These are phyloP conservation scores for Athalia circularis DNA, from an alignment of 2,888 invertebrate species.

Conservation along the genomic window DNA sequence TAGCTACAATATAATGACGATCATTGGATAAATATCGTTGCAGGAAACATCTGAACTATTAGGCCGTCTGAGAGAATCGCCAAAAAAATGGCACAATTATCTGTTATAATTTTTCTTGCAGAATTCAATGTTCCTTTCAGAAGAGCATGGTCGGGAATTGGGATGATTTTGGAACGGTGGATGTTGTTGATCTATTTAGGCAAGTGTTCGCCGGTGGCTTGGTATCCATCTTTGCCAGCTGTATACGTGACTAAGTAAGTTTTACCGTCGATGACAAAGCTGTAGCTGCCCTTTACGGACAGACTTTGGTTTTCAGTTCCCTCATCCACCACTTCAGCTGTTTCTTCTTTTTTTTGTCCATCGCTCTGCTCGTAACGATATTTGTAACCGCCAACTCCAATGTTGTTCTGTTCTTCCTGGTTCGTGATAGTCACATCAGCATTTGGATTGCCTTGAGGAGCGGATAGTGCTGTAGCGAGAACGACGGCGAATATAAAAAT, in stretches of 20 bases:
- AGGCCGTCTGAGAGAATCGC: no score
- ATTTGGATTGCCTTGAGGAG: slow-evolving; percentile 67
- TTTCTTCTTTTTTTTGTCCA: slow-evolving; percentile 71
- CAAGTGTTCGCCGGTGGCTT: slow-evolving; percentile 56
- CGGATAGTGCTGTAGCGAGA: slow-evolving; percentile 60
- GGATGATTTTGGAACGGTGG: not conserved
- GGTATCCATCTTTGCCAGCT: slow-evolving; percentile 71
- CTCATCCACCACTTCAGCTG: slow-evolving; percentile 68
- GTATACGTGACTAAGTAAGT: slow-evolving; percentile 71
- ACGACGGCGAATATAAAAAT: slow-evolving; percentile 33
- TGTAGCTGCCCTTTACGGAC: slow-evolving; percentile 68
- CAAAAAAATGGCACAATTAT: not conserved
- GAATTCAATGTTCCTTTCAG: slow-evolving; percentile 14
- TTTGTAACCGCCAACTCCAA: slow-evolving; percentile 70
- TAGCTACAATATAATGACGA: no score
- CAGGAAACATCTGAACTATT: not conserved
- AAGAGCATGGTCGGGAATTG: slow-evolving; percentile 1
- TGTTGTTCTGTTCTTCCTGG: slow-evolving; percentile 71
- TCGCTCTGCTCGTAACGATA: slow-evolving; percentile 72
- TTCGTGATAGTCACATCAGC: slow-evolving; percentile 66
- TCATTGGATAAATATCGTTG: no score
- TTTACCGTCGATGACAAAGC: slow-evolving; percentile 67
- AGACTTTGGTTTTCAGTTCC: slow-evolving; percentile 70
- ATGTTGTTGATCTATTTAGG: slow-evolving; percentile 21
- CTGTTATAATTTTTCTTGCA: slow-evolving; percentile 13